Base-by-base conservation (phyloP, 2,797 vertebrate species). In the Valencia hispanica region DNA sequence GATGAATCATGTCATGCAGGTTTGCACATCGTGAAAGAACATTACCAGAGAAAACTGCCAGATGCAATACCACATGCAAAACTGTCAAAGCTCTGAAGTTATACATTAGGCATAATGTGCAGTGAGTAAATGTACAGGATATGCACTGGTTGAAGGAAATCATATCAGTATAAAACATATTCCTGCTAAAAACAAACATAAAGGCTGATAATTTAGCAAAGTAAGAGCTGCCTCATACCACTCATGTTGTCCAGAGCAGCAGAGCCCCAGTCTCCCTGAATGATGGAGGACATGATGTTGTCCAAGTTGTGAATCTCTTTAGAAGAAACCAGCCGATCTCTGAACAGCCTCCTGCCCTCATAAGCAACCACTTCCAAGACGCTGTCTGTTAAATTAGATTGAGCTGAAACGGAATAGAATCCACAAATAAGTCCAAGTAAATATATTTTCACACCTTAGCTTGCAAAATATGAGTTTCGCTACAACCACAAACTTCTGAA, bases 281-380 rank as follows among this genome's bases (percentile, higher is more conserved):
- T 91, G 73, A 98, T 96, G 18, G 97, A 96, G 10, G 94, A 93
- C 80, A 99, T 95, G 92, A 99, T 93, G 91, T 93, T 97, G 81
- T 99, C 97, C 90, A 99, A 99, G 41, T 93, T 73, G 75, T 96
- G 94, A 74, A 96, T 90, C 80, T 98, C 97, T 91, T 97, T 98
- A 65, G 88, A 50, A 68, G 94, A 96, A 88, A 98, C 98, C 30
- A 99, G 96, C 76, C 96, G 95, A 91, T 99, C 98, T 90, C 97
- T 96, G 93, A 99, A 99, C 79, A 99, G 95, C 82, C 98, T 93
- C 30, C 79, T 79, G 55, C 96, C 97, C 94, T 99, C 98, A 0
- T 98, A 97, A 0, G 95, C 96, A 68, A 99, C 94, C 77, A 97
- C 96, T 94, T 98, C 97, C 92, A 99, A 79, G 14, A 99, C 95